Conservation (phyloP, 2,888 invertebrate species). For the Lypha dubia region DNA sequence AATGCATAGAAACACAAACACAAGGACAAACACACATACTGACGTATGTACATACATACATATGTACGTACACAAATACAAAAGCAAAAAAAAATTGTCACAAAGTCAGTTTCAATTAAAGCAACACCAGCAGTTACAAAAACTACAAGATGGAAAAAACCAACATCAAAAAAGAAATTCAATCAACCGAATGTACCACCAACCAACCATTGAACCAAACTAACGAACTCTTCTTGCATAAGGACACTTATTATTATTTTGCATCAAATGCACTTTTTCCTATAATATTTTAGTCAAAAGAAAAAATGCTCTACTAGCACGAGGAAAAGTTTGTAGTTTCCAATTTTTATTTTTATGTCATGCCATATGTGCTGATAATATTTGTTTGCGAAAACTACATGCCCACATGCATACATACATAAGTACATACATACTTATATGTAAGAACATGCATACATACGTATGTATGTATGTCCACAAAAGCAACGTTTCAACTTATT, state of each 20-base stretch:
- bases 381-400: too few species aligned
- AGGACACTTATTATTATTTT: constrained; percentile 56
- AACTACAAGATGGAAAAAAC: constrained; percentile 38
- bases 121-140: constrained; percentile 69
- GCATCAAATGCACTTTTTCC: constrained; percentile 65
- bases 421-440: too few species aligned
- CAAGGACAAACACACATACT: not conserved
- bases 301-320: constrained; percentile 26
- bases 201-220: not conserved
- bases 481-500: constrained; percentile 21
- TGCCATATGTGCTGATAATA: constrained; percentile 62
- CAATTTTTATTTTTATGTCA: not conserved
- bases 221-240: constrained; percentile 38
- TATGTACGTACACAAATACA: constrained; percentile 2
- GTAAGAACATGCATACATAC: too few species aligned
- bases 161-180: constrained; percentile 46
- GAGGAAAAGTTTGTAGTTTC: constrained; percentile 45
- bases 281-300: constrained; percentile 24
- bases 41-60: too few species aligned
- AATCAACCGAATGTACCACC: constrained; percentile 43
- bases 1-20: constrained; percentile 64
- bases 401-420: too few species aligned
- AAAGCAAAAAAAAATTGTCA: constrained; percentile 77
- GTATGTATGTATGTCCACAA: constrained; percentile 28
- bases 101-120: constrained; percentile 82